Base-by-base conservation (phyloP, 2,888 invertebrate genomes). In the Anoplius nigerrimus region DNA sequence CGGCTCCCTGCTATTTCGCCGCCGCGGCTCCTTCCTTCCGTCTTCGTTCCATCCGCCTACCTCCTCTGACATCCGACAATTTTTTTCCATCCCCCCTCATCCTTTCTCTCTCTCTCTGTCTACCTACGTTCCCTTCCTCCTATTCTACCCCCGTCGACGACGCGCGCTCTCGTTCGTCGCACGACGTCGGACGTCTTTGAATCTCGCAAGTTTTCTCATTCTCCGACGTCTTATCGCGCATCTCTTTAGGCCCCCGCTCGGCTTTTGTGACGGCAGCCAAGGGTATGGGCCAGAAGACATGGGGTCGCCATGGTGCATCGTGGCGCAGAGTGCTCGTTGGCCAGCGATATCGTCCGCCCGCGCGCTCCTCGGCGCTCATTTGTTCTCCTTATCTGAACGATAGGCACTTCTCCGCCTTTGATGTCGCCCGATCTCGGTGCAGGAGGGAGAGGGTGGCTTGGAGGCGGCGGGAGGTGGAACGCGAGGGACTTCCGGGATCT, bases 341-440 rank as follows among this genome's bases (percentile, higher is more conserved):
- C 34, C 22, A 18, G 22, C 1, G 27, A 21, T 42, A 24, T 51
- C 34, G 13, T 51, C 51, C 59, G 27, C 27, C 60, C 48, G 48
- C 27, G 51, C 71, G 79, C 76, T n/a, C 72, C 72, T 72, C 72
- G 79, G 70, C 75, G 75, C 73, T 71, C 74, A 69, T 77, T 78
- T 73, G 69, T 78, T 80, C 76, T 75, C 64, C 71, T 76, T 72
- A 75, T 77, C 80, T 75, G 27, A 72, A 67, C 70, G 74, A 78
- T 74, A 79, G 76, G 72, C 79, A 79, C 72, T 80, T 73, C 71
- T 71, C 78, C 55, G 71, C 68, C 75, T 69, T 64, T 69, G 61
- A 69, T 52, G 62, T 64, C 60, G 55, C 48, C 48, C 48, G 18
- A 46, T n/a, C n/a, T 15, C 5, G 18, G 48, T 18, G 13, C 48